phyloP scores from a whole-genome alignment of 1,140 invertebrate genomes.

The Drosophila setifemur region DNA sequence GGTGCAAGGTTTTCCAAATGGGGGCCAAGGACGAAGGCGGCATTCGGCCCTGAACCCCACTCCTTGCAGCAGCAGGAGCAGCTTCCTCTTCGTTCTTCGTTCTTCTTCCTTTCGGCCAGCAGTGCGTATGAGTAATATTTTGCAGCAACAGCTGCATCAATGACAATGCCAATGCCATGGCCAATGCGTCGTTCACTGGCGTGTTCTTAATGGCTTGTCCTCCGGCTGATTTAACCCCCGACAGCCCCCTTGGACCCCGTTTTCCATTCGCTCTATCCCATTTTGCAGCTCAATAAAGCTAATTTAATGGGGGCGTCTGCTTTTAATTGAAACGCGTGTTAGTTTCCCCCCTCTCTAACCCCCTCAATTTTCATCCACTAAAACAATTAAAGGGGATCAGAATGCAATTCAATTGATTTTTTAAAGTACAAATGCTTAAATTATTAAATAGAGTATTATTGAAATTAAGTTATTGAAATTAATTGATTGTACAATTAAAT shows the following conservation, averaged over 20 bases:
- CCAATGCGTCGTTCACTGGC: background rate
- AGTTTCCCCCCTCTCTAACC: slow-evolving; percentile 19
- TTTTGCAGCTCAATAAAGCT: slow-evolving; percentile 46
- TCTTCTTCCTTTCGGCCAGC: background rate
- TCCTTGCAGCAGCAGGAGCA: background rate
- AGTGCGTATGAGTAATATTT: slow-evolving; percentile 56
- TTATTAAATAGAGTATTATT: too few relatives aligned
- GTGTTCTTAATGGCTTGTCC: slow-evolving; percentile 48
- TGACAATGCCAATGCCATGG: slow-evolving; percentile 48
- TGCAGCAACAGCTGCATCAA: slow-evolving; percentile 54
- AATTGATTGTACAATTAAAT: too few relatives aligned
- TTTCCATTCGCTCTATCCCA: too few relatives aligned
- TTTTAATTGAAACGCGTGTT: slow-evolving; percentile 60
- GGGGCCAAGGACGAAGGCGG: slow-evolving; percentile 36
- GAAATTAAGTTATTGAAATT: too few relatives aligned
- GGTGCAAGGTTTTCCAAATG: background rate
- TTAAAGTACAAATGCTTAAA: too few relatives aligned
- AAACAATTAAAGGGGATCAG: slow-evolving; percentile 47
- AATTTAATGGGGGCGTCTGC: slow-evolving; percentile 46
- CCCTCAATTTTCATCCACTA: slow-evolving; percentile 29
- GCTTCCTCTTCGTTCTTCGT: background rate
- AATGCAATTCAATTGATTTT: slow-evolving; percentile 31
- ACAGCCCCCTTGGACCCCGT: background rate
- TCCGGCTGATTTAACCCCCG: slow-evolving; percentile 11
- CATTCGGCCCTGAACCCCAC: slow-evolving; percentile 22